Evolutionary conservation across 2,113 vertebrate genomes (phyloP).

Genomic region (Fukomys damarensis): DNA sequence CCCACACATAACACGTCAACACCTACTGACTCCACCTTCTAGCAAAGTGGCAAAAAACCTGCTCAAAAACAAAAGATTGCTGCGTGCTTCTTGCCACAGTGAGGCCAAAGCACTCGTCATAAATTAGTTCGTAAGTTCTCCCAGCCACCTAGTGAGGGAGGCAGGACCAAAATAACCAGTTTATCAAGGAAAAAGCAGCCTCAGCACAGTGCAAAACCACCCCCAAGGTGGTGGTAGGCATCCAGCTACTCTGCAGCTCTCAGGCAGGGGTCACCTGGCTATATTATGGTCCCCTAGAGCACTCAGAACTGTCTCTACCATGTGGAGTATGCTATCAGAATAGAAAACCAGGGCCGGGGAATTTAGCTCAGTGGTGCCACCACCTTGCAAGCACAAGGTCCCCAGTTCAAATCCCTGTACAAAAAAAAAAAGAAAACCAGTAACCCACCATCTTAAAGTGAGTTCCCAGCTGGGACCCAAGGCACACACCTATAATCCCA

Average conservation of each 20-base stretch:
- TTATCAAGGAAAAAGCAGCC: background rate
- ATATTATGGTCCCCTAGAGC: background rate
- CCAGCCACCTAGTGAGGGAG: background rate
- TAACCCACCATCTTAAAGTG: background rate
- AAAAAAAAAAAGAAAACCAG: too few species aligned
- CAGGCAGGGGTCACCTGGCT: background rate
- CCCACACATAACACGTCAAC: too few species aligned
- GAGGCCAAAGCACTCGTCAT: background rate
- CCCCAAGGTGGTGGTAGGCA: background rate
- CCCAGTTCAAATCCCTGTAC: too few species aligned
- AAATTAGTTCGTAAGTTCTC: background rate
- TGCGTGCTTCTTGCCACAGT: background rate
- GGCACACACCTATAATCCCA: background rate
- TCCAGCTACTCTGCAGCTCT: background rate
- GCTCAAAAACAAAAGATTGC: background rate
- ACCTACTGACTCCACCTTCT: background rate
- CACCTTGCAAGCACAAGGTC: too few species aligned
- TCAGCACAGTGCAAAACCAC: background rate
- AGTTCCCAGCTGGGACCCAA: background rate
- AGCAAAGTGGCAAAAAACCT: background rate
- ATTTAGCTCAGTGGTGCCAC: too few species aligned
- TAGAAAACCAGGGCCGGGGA: too few species aligned
- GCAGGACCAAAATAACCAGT: background rate
- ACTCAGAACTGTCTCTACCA: background rate
- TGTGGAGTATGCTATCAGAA: background rate